Percentiles rank a stretch among this genome's conserved stretches.
These are phyloP conservation scores for Drosophila pseudotakahashii DNA, from an alignment of 2,888 invertebrate genomes.

Conservation along the genomic window DNA sequence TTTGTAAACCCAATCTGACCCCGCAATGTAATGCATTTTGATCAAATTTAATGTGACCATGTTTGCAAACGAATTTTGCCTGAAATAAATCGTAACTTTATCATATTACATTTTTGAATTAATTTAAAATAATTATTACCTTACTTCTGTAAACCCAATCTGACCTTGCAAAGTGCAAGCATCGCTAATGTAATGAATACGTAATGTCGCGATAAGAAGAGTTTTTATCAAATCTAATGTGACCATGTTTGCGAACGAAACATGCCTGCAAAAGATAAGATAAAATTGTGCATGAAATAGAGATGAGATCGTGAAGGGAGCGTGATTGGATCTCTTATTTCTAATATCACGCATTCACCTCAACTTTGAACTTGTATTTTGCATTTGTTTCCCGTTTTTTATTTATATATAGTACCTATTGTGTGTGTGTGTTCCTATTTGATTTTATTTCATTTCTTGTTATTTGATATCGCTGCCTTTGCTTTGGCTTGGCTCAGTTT, in stretches of 20 bases:
- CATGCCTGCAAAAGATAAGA: slow-evolving; percentile 1
- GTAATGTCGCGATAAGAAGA: neutral
- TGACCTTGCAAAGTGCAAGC: neutral
- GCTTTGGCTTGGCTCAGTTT: neutral
- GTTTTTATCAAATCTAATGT: slow-evolving; percentile 2
- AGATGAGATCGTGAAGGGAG: neutral
- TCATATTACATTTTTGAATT: too few species aligned
- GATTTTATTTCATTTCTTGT: slow-evolving; percentile 9
- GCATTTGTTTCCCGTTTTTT: neutral
- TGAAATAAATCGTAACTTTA: too few species aligned
- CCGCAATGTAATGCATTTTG: too few species aligned
- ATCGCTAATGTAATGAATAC: slow-evolving; percentile 3
- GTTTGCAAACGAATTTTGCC: too few species aligned
- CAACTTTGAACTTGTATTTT: slow-evolving; percentile 6
- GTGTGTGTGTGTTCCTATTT: neutral
- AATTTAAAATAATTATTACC: neutral
- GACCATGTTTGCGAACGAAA: neutral
- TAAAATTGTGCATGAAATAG: neutral
- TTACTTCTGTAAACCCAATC: neutral
- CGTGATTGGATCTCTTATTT: neutral
- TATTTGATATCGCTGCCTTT: slow-evolving; percentile 23
- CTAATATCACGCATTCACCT: neutral
- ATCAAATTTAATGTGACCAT: neutral
- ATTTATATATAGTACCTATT: slow-evolving; percentile 8
- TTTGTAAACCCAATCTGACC: too few species aligned